Base-by-base conservation (phyloP, 2,113 vertebrate species). In the Stercorarius parasiticus region DNA sequence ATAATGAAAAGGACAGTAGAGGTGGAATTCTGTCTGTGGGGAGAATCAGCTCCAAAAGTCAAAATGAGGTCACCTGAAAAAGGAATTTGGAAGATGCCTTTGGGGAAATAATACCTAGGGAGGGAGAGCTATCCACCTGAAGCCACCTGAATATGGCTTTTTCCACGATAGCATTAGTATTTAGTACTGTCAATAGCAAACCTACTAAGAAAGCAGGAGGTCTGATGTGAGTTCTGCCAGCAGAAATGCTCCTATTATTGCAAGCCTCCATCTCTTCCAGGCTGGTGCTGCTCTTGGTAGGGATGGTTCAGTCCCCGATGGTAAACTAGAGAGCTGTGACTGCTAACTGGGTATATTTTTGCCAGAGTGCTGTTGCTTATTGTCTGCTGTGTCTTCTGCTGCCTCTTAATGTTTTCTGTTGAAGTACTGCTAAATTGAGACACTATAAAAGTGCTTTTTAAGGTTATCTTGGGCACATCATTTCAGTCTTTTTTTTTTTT, bases 121-220 rank as follows among this genome's bases (percentile, higher is more conserved):
- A 61, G 36, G 36, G 14, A 76, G 58, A 67, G 21, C 38, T 45
- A 0, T 13, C 23, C 32, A 7, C 25, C 32, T 30, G 20, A 47
- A 40, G 9, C 11, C 61, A 73, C 8, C 8, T 0, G 2, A 71
- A 20, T 30, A 3, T 27, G 56, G 29, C 43, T 16, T 90, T 78
- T 66, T 15, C 47, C 67, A 1, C 4, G 2, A 1, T 20, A 10
- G 7, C 11, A 1, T 22, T 65, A 0, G 0, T 3, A 6, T 90
- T 71, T 9, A 19, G 27, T 13, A 5, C 6, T 22, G 69, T 22
- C 21, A 11, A 1, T 18, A 65, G 40, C 40, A 58, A 26, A 42
- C 27, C 27, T 49, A 4, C 20, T 18, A 23, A 20, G 29, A 40
- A 19, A 45, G 30, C 47, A 59, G 47, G 21, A 19, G 14, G 15